A percentile compares a stretch with the other conserved stretches of the same genome.
Conservation (phyloP, 1,140 invertebrate genomes). For the Vanessa tameamea region DNA sequence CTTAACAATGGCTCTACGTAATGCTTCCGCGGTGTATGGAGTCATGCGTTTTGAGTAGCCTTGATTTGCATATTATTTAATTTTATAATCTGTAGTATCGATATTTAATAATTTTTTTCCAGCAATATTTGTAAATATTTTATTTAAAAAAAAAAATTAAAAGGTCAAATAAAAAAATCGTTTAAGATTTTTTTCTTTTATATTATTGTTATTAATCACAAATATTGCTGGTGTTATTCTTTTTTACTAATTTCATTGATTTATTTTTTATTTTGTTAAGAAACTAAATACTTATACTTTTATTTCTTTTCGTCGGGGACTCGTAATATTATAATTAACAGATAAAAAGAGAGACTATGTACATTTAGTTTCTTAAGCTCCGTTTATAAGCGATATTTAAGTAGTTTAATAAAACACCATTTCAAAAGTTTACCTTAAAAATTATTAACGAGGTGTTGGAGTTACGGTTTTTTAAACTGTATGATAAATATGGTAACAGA, state of each 20-base stretch:
- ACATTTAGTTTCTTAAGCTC: constrained; percentile 22
- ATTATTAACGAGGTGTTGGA: constrained; percentile 29
- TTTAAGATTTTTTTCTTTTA: neutral
- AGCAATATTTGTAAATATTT: constrained; percentile 22
- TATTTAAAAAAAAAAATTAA: neutral
- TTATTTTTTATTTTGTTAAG: constrained; percentile 7
- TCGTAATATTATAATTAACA: neutral
- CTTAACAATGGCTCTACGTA: constrained; percentile 40
- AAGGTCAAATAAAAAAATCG: no score
- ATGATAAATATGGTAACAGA: constrained; percentile 27
- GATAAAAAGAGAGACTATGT: neutral
- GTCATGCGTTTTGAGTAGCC: constrained; percentile 46
- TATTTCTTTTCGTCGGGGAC: neutral
- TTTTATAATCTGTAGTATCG: constrained; percentile 18
- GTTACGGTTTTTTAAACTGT: constrained; percentile 11
- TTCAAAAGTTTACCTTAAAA: constrained; percentile 8
- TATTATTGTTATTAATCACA: constrained; percentile 7
- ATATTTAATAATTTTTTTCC: constrained; percentile 28
- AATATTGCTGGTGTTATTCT: constrained; percentile 30
- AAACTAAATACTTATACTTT: constrained; percentile 21
- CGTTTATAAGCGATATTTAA: neutral
- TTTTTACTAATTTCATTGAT: constrained; percentile 30
- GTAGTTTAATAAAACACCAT: constrained; percentile 13
- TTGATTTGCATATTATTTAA: constrained; percentile 43
- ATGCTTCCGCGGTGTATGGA: constrained; percentile 58